phyloP scores from a whole-genome alignment of 64 coral and sea anemone genomes.

The Montipora cactus region DNA sequence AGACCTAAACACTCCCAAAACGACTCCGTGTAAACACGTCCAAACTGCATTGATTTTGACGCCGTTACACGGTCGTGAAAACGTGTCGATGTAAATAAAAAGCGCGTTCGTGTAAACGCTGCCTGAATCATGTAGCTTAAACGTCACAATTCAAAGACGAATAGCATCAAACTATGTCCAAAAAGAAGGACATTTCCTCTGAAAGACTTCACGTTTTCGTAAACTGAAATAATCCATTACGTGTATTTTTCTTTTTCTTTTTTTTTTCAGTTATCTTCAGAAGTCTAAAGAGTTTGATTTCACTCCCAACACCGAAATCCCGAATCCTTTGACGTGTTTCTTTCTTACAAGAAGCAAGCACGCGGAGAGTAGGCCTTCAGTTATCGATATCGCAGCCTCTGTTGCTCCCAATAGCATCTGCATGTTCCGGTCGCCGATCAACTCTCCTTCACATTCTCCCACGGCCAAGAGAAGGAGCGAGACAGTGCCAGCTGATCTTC shows the following conservation, averaged over 20 bases:
- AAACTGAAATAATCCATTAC: too few species aligned
- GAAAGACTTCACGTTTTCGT: too few species aligned
- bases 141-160: too few species aligned
- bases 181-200: too few species aligned
- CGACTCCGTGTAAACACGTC: too few species aligned
- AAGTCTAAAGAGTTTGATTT: slow-evolving; percentile 57
- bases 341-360: slow-evolving; percentile 68
- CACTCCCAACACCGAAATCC: slow-evolving; percentile 54
- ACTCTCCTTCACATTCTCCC: slow-evolving; percentile 62
- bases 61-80: too few species aligned
- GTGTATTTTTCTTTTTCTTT: not conserved
- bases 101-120: too few species aligned
- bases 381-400: slow-evolving; percentile 74
- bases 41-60: too few species aligned
- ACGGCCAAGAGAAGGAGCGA: slow-evolving; percentile 48
- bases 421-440: slow-evolving; percentile 76
- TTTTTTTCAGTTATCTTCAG: slow-evolving; percentile 5
- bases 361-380: slow-evolving; percentile 28
- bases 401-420: slow-evolving; percentile 76
- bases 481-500: slow-evolving; percentile 47
- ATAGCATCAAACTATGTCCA: too few species aligned
- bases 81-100: too few species aligned
- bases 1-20: too few species aligned
- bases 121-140: too few species aligned
- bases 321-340: slow-evolving; percentile 75